These are phyloP conservation scores for Drosophila mauritiana DNA, from an alignment of 1,140 invertebrate genomes.

Conservation along the genomic window DNA sequence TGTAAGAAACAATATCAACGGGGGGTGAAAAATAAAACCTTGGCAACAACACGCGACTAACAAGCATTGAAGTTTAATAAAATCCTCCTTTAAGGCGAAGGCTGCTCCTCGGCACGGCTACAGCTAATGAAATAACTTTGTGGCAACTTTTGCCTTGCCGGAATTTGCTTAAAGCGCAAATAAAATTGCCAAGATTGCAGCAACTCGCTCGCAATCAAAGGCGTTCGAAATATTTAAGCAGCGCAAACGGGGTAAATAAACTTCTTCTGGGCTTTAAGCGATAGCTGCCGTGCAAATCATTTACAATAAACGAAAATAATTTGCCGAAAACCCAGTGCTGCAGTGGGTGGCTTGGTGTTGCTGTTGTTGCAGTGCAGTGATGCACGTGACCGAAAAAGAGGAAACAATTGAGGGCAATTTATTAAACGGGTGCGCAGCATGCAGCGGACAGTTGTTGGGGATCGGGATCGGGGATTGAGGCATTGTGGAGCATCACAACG, in stretches of 20 bases:
- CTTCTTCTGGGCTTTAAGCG: conserved; percentile 31
- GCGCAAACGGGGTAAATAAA: conserved; percentile 18
- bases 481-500: neutral
- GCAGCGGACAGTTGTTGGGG: conserved; percentile 28
- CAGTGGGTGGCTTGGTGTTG: neutral
- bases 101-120: conserved; percentile 4
- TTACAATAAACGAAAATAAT: conserved; percentile 52
- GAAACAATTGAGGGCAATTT: conserved; percentile 46
- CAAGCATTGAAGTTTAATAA: conserved; percentile 62
- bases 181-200: conserved; percentile 54
- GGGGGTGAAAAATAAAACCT: conserved; percentile 14
- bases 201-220: conserved; percentile 35
- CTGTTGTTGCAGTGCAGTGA: conserved; percentile 24
- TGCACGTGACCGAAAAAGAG: conserved; percentile 41
- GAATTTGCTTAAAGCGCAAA: conserved; percentile 61
- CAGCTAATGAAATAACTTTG: conserved; percentile 65
- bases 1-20: conserved; percentile 50
- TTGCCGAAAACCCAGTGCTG: conserved; percentile 35
- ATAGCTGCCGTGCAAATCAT: conserved; percentile 26
- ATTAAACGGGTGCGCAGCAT: conserved; percentile 39
- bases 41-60: conserved; percentile 47
- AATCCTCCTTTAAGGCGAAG: conserved; percentile 42
- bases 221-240: conserved; percentile 32
- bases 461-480: conserved; percentile 1
- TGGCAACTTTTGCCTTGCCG: conserved; percentile 54